Evolutionary conservation across 2,888 invertebrate species (phyloP), one percentile per base, ranked within the genome.

Genomic region (Drosophila colorata): DNA sequence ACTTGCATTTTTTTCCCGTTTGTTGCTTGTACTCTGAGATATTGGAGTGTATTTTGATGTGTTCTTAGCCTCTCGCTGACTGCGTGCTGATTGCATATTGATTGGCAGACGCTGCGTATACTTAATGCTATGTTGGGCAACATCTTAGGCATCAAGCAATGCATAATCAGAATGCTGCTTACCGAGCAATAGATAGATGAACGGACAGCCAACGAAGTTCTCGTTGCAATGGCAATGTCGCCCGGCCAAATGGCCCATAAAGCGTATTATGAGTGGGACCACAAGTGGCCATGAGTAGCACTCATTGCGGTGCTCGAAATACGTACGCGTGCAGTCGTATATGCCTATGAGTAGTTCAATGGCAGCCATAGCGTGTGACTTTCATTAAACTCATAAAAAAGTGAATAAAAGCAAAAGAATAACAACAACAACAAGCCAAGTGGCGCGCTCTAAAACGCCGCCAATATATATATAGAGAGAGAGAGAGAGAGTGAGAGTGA

Each of bases 321-420:
- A 16, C 56, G 40, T 31, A 40, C 16, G 23, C 55, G 9, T 9
- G 16, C 9, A 14, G 16, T 46, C 55, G 23, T 11, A 25, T 51
- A 46, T 52, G 56, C 69, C 52, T 61, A 52, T 61, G 60, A 60
- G 67, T 73, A 77, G 68, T 75, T 67, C 67, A 70, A 74, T 65
- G 68, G 35, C 63, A 38, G 60, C 28, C 28, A 48, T 46, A 14
- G 49, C 43, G 35, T 41, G 55, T 51, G 66, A 63, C 61, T 82
- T 80, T 78, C 80, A 78, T 69, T 87, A 71, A 63, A 69, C 75
- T 82, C 80, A 65, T 85, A 82, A 81, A 70, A 61, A 64, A 48
- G 25, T 44, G 43, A 44, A 60, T 59, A 57, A 65, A 65, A 66
- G 53, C 18, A 55, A 60, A 60, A 41, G 23, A 63, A 49, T 55